These are phyloP conservation scores for Deilephila elpenor DNA, from an alignment of 2,888 invertebrate species.

Conservation along the genomic window DNA sequence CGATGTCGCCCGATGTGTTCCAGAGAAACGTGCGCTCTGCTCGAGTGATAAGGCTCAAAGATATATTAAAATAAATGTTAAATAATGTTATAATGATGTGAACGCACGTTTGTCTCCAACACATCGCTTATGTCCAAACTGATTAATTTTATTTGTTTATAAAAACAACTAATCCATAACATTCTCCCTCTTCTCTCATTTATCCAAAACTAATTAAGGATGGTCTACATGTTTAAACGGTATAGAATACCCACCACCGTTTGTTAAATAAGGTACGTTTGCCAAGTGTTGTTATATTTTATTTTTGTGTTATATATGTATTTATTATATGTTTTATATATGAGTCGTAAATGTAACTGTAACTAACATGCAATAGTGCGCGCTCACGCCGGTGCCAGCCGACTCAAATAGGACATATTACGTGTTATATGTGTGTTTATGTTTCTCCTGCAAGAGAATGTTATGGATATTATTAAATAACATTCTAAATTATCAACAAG, in stretches of 20 bases:
- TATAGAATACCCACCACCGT: conserved; percentile 80
- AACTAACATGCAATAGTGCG: conserved; percentile 62
- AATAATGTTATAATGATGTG: neutral
- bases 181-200: conserved; percentile 83
- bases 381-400: conserved; percentile 77
- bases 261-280: conserved; percentile 82
- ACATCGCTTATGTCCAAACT: conserved; percentile 59
- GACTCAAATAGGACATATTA: conserved; percentile 43
- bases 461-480: conserved; percentile 75
- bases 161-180: conserved; percentile 84
- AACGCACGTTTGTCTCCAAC: conserved; percentile 63
- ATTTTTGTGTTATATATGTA: conserved; percentile 77
- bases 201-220: conserved; percentile 84
- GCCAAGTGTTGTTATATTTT: conserved; percentile 69
- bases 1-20: conserved; percentile 59
- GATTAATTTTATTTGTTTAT: conserved; percentile 61
- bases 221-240: conserved; percentile 82
- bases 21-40: conserved; percentile 55
- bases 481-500: conserved; percentile 53
- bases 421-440: conserved; percentile 45
- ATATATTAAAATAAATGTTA: neutral
- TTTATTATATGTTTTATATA: conserved; percentile 58
- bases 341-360: conserved; percentile 61
- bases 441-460: conserved; percentile 66
- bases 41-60: too few species aligned